phyloP scores from a whole-genome alignment of 2,113 vertebrate genomes.

The Zosterops japonicus region DNA sequence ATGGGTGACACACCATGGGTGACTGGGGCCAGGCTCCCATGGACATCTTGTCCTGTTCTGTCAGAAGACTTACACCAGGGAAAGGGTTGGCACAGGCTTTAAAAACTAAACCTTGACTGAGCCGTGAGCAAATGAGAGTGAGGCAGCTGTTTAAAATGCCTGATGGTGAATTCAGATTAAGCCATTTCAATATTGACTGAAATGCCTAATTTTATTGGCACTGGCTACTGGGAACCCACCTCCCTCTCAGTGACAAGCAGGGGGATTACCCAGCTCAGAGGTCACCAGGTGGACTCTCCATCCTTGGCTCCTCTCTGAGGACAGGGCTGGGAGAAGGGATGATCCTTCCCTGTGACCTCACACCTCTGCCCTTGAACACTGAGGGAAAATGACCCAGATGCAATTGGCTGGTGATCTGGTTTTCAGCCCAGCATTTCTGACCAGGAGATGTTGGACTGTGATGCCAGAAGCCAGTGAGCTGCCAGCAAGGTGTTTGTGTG shows the following conservation, averaged over 20 bases:
- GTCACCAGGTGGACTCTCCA: not conserved
- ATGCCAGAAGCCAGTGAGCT: not conserved
- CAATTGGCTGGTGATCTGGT: not conserved
- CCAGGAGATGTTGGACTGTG: not conserved
- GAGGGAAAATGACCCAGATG: not conserved
- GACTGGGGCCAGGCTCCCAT: not conserved
- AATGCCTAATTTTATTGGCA: not conserved
- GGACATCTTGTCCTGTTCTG: not conserved
- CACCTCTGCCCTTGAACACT: not conserved
- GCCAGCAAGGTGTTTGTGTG: not conserved
- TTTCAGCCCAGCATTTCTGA: constrained; percentile 11
- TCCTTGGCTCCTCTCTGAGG: not conserved
- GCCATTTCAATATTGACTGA: not conserved
- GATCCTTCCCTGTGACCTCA: not conserved
- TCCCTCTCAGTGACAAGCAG: not conserved
- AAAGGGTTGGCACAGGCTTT: not conserved
- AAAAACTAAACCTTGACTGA: not conserved
- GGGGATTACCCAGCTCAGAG: not conserved
- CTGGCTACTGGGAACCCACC: not conserved
- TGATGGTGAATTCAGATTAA: not conserved
- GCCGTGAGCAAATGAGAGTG: not conserved
- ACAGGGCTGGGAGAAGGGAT: not conserved
- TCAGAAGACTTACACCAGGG: not conserved
- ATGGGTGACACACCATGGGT: not conserved
- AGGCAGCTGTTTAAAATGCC: not conserved